Percentiles rank a stretch among this genome's conserved stretches.
Evolutionary conservation across 2,113 vertebrate species (phyloP).

Genomic region (Chionis minor): DNA sequence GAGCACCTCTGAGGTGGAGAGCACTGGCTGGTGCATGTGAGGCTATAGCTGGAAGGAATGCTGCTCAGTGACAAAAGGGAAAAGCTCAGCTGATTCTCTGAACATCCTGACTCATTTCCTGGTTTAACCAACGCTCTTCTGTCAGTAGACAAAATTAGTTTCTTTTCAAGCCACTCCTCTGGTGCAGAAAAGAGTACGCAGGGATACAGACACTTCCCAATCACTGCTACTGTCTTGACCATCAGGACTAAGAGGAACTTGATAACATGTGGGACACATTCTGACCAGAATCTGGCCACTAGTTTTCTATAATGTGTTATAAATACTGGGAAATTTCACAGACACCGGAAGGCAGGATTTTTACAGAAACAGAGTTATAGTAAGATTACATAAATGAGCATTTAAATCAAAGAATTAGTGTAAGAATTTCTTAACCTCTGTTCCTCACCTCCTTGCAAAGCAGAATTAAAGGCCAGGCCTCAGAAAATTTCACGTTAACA

Average conservation of each 20-base stretch:
- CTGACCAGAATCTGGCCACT: not conserved
- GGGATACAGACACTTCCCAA: not conserved
- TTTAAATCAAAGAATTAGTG: not conserved
- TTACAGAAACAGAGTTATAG: not conserved
- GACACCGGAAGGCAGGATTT: not conserved
- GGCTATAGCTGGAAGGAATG: not conserved
- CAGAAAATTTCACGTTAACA: not conserved
- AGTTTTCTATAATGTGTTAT: not conserved
- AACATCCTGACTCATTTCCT: not conserved
- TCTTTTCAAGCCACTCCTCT: not conserved
- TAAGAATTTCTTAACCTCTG: not conserved
- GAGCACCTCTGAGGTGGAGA: not conserved
- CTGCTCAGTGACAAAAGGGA: not conserved
- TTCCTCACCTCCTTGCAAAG: not conserved
- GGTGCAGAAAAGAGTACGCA: not conserved
- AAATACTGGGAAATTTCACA: not conserved
- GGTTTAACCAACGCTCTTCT: not conserved
- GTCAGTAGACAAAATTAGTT: not conserved
- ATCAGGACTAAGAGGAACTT: not conserved
- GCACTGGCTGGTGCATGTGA: not conserved
- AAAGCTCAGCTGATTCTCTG: not conserved
- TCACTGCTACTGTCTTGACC: not conserved
- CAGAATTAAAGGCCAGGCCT: not conserved
- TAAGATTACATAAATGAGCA: not conserved
- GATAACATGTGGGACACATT: accelerated